Evolutionary conservation across 1,140 invertebrate genomes (phyloP).

Genomic region (Phocides pigmalion): DNA sequence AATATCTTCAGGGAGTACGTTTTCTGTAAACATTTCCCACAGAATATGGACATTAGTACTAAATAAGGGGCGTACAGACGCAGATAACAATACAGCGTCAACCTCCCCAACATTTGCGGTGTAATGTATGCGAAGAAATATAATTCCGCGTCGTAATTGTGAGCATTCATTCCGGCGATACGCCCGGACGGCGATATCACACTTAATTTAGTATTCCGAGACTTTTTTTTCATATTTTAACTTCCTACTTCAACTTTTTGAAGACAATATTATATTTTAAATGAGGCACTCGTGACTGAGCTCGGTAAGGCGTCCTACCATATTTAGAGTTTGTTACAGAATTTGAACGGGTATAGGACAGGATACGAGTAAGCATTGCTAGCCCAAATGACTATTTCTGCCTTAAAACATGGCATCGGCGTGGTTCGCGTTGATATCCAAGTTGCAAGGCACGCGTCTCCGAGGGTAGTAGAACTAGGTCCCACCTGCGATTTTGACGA

Average conservation of each 20-base stretch:
- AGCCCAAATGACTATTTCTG: too few species aligned
- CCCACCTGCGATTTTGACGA: too few species aligned
- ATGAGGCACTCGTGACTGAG: too few species aligned
- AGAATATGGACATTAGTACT: not conserved
- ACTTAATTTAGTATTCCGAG: not conserved
- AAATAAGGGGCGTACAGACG: not conserved
- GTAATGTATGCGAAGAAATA: not conserved
- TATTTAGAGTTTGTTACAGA: too few species aligned
- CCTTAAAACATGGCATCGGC: too few species aligned
- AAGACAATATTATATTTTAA: too few species aligned
- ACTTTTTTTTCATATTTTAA: not conserved
- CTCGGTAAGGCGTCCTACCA: too few species aligned
- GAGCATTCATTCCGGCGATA: not conserved
- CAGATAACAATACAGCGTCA: conserved; percentile 1
- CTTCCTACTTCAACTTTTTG: not conserved
- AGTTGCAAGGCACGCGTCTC: too few species aligned
- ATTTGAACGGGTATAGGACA: too few species aligned
- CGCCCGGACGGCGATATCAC: conserved; percentile 1
- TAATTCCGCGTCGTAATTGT: not conserved
- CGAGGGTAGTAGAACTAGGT: too few species aligned
- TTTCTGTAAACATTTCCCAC: not conserved
- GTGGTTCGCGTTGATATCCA: too few species aligned
- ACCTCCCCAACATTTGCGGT: not conserved
- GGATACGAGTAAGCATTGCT: too few species aligned
- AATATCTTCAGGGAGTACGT: not conserved